phyloP scores from a whole-genome alignment of 1,140 invertebrate genomes.

The Drosophila tani region DNA sequence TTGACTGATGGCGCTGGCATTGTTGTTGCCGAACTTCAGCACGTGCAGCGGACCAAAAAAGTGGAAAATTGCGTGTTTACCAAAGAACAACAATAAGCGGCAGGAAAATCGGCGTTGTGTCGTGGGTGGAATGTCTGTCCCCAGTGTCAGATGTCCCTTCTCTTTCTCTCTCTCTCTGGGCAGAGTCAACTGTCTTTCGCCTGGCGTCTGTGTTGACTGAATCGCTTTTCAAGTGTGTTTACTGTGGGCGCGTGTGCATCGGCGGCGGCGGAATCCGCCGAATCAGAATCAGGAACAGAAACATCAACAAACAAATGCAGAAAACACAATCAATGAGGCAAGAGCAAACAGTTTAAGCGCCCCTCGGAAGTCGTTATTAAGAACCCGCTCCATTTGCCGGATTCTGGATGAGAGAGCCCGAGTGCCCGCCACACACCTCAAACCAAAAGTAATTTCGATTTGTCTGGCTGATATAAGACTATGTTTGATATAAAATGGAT shows the following conservation, averaged over 20 bases:
- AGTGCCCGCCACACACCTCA: slow-evolving; percentile 1
- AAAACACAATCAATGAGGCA: slow-evolving; percentile 74
- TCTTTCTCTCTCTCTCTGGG: not conserved
- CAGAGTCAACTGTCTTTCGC: slow-evolving; percentile 25
- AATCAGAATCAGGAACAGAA: slow-evolving; percentile 17
- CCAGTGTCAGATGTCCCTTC: not conserved
- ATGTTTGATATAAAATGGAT: slow-evolving; percentile 27
- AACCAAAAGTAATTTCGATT: slow-evolving; percentile 20
- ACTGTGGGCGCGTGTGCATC: slow-evolving; percentile 71
- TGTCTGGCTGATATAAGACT: slow-evolving; percentile 29
- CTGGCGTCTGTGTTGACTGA: slow-evolving; percentile 41
- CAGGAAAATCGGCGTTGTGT: slow-evolving; percentile 5
- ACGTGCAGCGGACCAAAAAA: slow-evolving; percentile 46
- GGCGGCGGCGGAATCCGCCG: slow-evolving; percentile 9
- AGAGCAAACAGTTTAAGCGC: slow-evolving; percentile 77
- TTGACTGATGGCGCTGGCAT: slow-evolving; percentile 54
- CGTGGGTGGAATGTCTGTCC: slow-evolving; percentile 6
- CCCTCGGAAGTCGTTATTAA: slow-evolving; percentile 64
- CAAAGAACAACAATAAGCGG: slow-evolving; percentile 59
- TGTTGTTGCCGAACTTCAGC: slow-evolving; percentile 25
- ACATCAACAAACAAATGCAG: slow-evolving; percentile 36
- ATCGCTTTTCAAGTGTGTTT: slow-evolving; percentile 68
- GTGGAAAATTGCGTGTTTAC: slow-evolving; percentile 75
- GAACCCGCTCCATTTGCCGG: slow-evolving; percentile 42
- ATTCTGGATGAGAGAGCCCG: slow-evolving; percentile 1